Base-by-base conservation (phyloP, 1,140 invertebrate species). In the Aphelinus certus region DNA sequence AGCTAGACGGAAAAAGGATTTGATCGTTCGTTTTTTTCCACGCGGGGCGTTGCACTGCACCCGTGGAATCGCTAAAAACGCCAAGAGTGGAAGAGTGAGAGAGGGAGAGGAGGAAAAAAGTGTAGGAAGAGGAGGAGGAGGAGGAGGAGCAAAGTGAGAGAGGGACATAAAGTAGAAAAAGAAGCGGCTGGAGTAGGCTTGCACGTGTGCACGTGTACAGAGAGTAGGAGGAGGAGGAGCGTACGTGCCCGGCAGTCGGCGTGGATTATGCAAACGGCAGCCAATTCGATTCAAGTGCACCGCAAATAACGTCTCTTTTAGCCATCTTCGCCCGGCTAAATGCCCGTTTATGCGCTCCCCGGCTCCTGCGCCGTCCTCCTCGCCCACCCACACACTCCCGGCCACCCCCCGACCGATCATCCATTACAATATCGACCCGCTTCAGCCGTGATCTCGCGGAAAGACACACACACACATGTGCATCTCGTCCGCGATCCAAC, bases 201-300 rank as follows among this genome's bases (percentile, higher is more conserved):
- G 75, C 67, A 71, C 77, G 78, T 78, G 75, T 77, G 71, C 75
- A 76, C 73, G 65, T 75, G 77, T 77, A 78, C 69, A 62, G 61
- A 76, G 73, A 76, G 72, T 71, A 78, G 69, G 74, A 77, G 67
- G 2, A 48, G 49, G 75, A 71, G 78, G 77, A 75, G 78, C 75
- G 78, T 77, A 80, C 79, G 78, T 76, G 72, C 77, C 73, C 76
- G 75, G 26, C 26, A 26, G 73, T 79, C 69, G 79, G 75, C 76
- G 80, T 72, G 81, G 83, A 87, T 87, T 87, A 87, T 87, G 85
- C 85, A 87, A 87, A 87, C 84, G 80, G 83, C 83, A 82, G 81
- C 84, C 84, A 86, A 86, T 86, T 86, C 85, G 83, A 86, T 87
- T 86, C 80, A 85, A 87, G 85, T 86, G 85, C 85, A 85, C 80